Percentiles rank a stretch among this genome's conserved stretches.
phyloP scores from a whole-genome alignment of 2,888 invertebrate species.

The Alloplasta piceator region DNA sequence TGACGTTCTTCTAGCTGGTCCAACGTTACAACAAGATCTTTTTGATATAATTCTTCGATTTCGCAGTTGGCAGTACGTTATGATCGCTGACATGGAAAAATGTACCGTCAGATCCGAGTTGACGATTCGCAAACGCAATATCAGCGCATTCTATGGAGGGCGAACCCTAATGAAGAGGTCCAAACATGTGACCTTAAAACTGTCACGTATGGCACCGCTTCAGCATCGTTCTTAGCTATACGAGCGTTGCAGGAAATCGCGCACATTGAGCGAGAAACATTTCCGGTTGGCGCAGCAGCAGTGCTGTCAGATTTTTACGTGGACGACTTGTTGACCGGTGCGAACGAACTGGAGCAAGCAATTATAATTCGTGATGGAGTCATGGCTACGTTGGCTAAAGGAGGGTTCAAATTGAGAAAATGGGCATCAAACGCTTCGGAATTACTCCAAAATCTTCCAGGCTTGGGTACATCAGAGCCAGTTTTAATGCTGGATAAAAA shows the following conservation, averaged over 20 bases:
- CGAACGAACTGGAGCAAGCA: slow-evolving; percentile 18
- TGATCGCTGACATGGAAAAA: slow-evolving; percentile 2
- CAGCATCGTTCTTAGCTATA: slow-evolving; percentile 41
- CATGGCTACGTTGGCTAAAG: slow-evolving; percentile 17
- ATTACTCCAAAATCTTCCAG: slow-evolving; percentile 42
- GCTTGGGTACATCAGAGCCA: not conserved
- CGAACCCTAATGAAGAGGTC: not conserved
- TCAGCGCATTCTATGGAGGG: slow-evolving; percentile 43
- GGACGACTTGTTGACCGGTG: slow-evolving; percentile 41
- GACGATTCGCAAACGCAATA: not conserved
- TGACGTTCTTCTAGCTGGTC: slow-evolving; percentile 29
- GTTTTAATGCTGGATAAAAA: slow-evolving; percentile 52
- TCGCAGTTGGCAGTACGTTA: slow-evolving; percentile 8
- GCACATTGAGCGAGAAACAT: not conserved
- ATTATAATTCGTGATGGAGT: slow-evolving; percentile 21
- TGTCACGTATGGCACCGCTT: slow-evolving; percentile 41
- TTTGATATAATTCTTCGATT: slow-evolving; percentile 41
- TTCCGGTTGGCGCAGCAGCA: slow-evolving; percentile 5
- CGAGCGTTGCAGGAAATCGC: slow-evolving; percentile 30
- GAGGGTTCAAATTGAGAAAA: slow-evolving; percentile 48
- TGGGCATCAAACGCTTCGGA: slow-evolving; percentile 54
- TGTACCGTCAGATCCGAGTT: slow-evolving; percentile 29
- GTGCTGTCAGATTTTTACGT: slow-evolving; percentile 39
- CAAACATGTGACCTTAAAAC: slow-evolving; percentile 29
- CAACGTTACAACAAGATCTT: slow-evolving; percentile 18